Conservation (phyloP, 2,797 vertebrate species). For the Dromococcyx pavoninus region DNA sequence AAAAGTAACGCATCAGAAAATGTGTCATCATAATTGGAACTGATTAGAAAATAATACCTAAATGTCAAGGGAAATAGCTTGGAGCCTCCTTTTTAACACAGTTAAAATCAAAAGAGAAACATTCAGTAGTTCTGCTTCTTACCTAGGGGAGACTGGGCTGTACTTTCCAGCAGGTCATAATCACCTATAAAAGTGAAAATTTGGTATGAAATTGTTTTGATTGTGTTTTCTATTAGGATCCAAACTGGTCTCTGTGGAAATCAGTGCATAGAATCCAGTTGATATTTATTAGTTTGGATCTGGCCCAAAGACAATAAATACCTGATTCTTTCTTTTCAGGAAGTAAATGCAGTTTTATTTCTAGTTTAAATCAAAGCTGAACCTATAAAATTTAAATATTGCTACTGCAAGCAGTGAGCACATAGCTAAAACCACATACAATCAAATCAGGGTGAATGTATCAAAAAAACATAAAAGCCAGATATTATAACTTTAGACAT, state of each 20-base stretch:
- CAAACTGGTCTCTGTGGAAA: not conserved
- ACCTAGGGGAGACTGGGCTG: conserved; percentile 71
- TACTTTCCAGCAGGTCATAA: conserved; percentile 65
- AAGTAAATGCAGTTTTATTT: not conserved
- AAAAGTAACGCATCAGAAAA: not conserved
- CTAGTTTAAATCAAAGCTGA: not conserved
- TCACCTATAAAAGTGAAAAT: conserved; percentile 70
- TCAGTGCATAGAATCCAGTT: not conserved
- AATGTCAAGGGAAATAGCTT: not conserved
- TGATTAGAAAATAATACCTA: conserved; percentile 19
- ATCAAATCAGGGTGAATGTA: not conserved
- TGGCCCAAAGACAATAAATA: conserved; percentile 16
- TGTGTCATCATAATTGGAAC: conserved; percentile 4
- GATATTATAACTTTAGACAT: not conserved
- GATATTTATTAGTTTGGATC: conserved; percentile 24
- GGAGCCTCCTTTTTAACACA: not conserved
- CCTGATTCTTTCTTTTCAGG: not conserved
- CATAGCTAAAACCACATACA: not conserved
- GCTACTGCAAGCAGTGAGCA: not conserved
- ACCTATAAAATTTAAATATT: not conserved
- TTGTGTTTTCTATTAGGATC: not conserved
- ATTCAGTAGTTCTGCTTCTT: not conserved
- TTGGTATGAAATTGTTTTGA: not conserved
- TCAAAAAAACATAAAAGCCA: not conserved
- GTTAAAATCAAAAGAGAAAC: not conserved